These are phyloP conservation scores for Hirtodrosophila duncani DNA, from an alignment of 2,888 invertebrate genomes.

Conservation along the genomic window DNA sequence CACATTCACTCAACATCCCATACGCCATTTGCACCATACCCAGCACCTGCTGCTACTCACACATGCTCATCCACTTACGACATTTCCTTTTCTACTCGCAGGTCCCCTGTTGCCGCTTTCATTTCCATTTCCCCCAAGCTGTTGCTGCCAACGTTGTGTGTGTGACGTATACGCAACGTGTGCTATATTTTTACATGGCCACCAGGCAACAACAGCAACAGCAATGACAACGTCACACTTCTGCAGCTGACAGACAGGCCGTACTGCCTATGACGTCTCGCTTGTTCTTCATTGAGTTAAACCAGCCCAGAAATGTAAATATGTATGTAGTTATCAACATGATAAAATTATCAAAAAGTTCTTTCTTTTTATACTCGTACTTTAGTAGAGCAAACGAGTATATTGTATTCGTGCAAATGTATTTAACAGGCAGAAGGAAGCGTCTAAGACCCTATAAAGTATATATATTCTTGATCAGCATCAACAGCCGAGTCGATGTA, in stretches of 20 bases:
- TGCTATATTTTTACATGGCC: slow-evolving; percentile 65
- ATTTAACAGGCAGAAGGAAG: too few relatives aligned
- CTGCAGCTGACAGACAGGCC: slow-evolving; percentile 34
- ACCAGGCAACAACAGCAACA: slow-evolving; percentile 41
- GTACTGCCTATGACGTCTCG: slow-evolving; percentile 39
- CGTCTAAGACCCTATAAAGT: too few relatives aligned
- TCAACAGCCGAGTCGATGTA: too few relatives aligned
- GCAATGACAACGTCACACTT: slow-evolving; percentile 13
- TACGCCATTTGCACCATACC: background rate
- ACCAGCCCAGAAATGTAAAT: slow-evolving; percentile 21
- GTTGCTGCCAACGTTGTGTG: slow-evolving; percentile 37
- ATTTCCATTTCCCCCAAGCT: too few relatives aligned
- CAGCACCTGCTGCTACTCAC: slow-evolving; percentile 1
- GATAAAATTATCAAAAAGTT: too few relatives aligned
- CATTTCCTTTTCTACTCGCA: slow-evolving; percentile 22
- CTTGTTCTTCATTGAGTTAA: slow-evolving; percentile 24
- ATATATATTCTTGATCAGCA: too few relatives aligned
- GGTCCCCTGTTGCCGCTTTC: too few relatives aligned
- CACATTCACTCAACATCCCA: slow-evolving; percentile 6
- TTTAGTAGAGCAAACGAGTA: too few relatives aligned
- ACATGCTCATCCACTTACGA: slow-evolving; percentile 22
- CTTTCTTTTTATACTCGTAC: too few relatives aligned
- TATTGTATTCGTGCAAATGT: too few relatives aligned
- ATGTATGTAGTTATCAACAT: too few relatives aligned
- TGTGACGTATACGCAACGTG: slow-evolving; percentile 64